phyloP scores from a whole-genome alignment of 2,797 vertebrate species.

The Coranthus polyacanthus region DNA sequence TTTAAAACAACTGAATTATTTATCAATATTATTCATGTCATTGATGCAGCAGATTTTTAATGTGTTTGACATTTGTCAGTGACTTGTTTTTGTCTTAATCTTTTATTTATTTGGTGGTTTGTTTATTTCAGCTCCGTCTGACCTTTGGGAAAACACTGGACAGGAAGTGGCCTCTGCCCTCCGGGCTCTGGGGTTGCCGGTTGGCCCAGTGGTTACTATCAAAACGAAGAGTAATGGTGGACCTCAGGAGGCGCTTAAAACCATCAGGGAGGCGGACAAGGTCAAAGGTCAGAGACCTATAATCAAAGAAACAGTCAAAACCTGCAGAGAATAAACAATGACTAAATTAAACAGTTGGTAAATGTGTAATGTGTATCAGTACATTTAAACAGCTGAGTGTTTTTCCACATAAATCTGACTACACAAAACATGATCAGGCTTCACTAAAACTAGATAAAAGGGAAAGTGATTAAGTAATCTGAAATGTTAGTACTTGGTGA shows the following conservation, averaged over 20 bases:
- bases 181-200: constrained; percentile 83
- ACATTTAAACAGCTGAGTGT: no score
- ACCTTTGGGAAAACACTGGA: constrained; percentile 87
- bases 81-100: neutral
- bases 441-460: no score
- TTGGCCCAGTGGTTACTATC: constrained; percentile 82
- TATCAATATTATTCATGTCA: no score
- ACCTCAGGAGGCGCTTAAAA: constrained; percentile 75
- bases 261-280: constrained; percentile 72
- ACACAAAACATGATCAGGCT: no score
- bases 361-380: no score
- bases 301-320: neutral
- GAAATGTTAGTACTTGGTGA: no score
- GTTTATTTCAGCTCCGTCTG: constrained; percentile 74
- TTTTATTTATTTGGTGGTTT: constrained; percentile 39
- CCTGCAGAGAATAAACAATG: neutral
- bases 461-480: no score
- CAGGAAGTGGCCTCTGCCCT: constrained; percentile 81
- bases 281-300: constrained; percentile 87
- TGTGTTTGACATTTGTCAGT: neutral
- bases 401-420: no score
- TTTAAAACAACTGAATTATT: no score
- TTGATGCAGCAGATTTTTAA: fast-evolving
- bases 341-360: no score
- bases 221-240: constrained; percentile 48